Percentiles rank a stretch among this genome's conserved stretches.
phyloP scores from a whole-genome alignment of 1,140 invertebrate genomes.

The Acromyrmex echinatior region DNA sequence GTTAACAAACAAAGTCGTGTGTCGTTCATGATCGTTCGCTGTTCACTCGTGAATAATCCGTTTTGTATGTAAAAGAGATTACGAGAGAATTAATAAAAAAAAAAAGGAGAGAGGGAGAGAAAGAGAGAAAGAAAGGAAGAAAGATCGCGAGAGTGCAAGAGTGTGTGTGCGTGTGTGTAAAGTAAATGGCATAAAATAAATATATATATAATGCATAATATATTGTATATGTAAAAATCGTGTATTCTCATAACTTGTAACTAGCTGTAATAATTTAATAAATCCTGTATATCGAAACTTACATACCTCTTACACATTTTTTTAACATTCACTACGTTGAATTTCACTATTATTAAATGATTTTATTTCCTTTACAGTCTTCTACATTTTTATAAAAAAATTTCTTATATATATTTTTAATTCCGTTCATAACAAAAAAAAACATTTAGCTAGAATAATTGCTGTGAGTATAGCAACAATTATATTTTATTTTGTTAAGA shows the following conservation, averaged over 20 bases:
- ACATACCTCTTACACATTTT: background rate
- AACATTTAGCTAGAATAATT: conserved; percentile 1
- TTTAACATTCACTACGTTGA: background rate
- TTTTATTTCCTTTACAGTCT: background rate
- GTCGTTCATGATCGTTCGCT: conserved; percentile 58
- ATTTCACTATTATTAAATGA: background rate
- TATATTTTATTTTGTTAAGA: background rate
- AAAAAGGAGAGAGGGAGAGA: background rate
- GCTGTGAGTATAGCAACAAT: background rate
- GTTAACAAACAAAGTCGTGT: conserved; percentile 37
- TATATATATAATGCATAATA: conserved; percentile 71
- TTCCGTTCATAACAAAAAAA: background rate
- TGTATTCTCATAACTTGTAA: conserved; percentile 81
- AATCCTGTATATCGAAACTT: conserved; percentile 77
- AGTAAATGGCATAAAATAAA: conserved; percentile 62
- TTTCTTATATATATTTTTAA: background rate
- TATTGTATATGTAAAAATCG: conserved; percentile 80
- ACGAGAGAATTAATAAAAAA: conserved; percentile 35
- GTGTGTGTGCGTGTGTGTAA: conserved; percentile 16
- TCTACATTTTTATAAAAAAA: background rate
- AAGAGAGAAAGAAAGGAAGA: conserved; percentile 17
- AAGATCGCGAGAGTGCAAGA: conserved; percentile 2
- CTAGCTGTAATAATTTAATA: conserved; percentile 82
- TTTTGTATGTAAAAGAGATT: conserved; percentile 66
- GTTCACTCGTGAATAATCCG: conserved; percentile 66